These are phyloP conservation scores for Fulica atra DNA, from an alignment of 2,113 vertebrate genomes.

Conservation along the genomic window DNA sequence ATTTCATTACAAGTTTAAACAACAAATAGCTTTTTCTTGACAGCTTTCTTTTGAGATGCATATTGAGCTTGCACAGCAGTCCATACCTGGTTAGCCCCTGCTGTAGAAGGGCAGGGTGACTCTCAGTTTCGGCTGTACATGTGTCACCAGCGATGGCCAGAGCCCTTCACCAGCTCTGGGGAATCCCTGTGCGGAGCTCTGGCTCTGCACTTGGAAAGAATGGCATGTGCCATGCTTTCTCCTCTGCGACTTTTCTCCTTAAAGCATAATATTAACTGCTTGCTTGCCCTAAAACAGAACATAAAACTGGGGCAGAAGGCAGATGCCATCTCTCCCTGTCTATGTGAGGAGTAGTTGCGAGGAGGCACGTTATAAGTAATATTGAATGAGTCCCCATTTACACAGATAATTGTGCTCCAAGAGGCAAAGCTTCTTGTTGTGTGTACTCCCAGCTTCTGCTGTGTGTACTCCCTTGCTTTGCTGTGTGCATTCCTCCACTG, in stretches of 20 bases:
- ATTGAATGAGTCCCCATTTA: neutral
- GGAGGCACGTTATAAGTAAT: neutral
- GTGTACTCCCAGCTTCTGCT: neutral
- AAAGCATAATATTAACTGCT: neutral
- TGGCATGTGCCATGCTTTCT: neutral
- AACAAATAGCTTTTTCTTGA: neutral
- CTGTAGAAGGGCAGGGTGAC: neutral
- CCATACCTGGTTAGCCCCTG: neutral
- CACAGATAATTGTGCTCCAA: neutral
- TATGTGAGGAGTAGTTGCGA: neutral
- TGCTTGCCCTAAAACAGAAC: neutral
- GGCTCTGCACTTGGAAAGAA: neutral
- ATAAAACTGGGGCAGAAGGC: neutral
- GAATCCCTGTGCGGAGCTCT: neutral
- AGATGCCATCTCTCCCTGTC: neutral
- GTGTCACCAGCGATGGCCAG: rapidly evolving
- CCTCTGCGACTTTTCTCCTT: neutral
- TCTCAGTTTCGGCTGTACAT: neutral
- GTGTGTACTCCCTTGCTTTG: neutral
- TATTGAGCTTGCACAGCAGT: neutral
- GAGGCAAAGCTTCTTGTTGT: neutral
- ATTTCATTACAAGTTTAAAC: neutral
- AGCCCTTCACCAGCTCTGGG: neutral
- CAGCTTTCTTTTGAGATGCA: neutral
- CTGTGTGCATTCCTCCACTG: rapidly evolving